phyloP scores from a whole-genome alignment of 1,140 invertebrate genomes.

The Mycetomoellerius zeteki region DNA sequence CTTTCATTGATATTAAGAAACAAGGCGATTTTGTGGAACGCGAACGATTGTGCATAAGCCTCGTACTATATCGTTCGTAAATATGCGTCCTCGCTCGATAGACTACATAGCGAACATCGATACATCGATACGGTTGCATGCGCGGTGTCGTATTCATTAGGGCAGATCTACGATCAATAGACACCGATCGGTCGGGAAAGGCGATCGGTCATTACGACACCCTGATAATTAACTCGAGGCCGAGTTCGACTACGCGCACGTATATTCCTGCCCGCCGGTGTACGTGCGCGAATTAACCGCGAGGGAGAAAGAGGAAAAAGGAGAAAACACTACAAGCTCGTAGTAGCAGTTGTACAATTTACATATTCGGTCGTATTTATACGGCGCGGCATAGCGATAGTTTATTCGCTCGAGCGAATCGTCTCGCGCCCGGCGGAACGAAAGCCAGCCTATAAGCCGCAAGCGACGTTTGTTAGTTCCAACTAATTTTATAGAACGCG shows the following conservation, averaged over 20 bases:
- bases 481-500: constrained; percentile 64
- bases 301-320: constrained; percentile 5
- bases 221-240: constrained; percentile 71
- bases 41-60: neutral
- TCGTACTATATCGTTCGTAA: neutral
- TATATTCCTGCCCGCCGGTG: neutral
- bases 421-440: constrained; percentile 46
- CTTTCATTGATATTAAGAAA: constrained; percentile 36
- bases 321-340: constrained; percentile 53
- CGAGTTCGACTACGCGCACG: constrained; percentile 58
- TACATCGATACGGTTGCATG: constrained; percentile 27
- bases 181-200: constrained; percentile 41
- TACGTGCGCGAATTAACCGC: constrained; percentile 15
- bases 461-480: constrained; percentile 28
- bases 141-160: constrained; percentile 59
- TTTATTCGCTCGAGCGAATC: constrained; percentile 61
- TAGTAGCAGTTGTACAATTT: constrained; percentile 35
- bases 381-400: constrained; percentile 31
- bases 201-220: constrained; percentile 74
- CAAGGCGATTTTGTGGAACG: constrained; percentile 12
- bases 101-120: constrained; percentile 43
- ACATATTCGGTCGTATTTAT: constrained; percentile 65
- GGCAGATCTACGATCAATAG: constrained; percentile 40
- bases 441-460: constrained; percentile 8
- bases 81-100: constrained; percentile 23